phyloP scores from a whole-genome alignment of 92 coral and sea anemone species.

The Plumapathes pennacea region DNA sequence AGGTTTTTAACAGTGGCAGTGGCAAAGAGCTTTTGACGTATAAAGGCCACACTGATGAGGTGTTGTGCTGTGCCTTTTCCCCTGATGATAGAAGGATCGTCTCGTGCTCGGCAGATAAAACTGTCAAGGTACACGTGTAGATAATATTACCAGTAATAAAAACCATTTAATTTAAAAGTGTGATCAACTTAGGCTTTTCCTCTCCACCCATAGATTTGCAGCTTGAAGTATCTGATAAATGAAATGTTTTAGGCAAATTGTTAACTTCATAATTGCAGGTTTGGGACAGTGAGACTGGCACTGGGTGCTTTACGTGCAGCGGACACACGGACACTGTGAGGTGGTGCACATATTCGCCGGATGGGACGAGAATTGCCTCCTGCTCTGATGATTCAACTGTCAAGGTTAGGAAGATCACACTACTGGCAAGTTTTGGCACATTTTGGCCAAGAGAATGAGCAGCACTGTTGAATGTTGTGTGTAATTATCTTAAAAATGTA shows the following conservation, averaged over 20 bases:
- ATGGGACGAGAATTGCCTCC: slow-evolving; percentile 86
- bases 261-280: slow-evolving; percentile 34
- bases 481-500: background rate
- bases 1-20: slow-evolving; percentile 77
- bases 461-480: background rate
- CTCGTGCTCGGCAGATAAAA: slow-evolving; percentile 91
- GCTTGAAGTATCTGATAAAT: background rate
- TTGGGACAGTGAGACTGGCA: slow-evolving; percentile 83
- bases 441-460: background rate
- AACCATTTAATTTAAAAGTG: background rate
- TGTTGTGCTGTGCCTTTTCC: slow-evolving; percentile 84
- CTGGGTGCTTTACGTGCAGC: slow-evolving; percentile 29
- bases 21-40: slow-evolving; percentile 63
- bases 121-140: slow-evolving; percentile 73
- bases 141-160: background rate
- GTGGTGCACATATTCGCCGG: slow-evolving; percentile 89
- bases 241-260: background rate
- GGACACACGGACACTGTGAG: slow-evolving; percentile 93
- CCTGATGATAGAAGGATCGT: slow-evolving; percentile 65
- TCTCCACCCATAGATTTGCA: no score
- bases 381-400: slow-evolving; percentile 90
- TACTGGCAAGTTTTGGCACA: no score
- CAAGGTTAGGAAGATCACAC: slow-evolving; percentile 41
- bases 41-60: slow-evolving; percentile 83
- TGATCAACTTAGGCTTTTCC: no score